A percentile compares a stretch with the other conserved stretches of the same genome.
Conservation (phyloP, 1,140 invertebrate species). For the Bombus cullumanus region DNA sequence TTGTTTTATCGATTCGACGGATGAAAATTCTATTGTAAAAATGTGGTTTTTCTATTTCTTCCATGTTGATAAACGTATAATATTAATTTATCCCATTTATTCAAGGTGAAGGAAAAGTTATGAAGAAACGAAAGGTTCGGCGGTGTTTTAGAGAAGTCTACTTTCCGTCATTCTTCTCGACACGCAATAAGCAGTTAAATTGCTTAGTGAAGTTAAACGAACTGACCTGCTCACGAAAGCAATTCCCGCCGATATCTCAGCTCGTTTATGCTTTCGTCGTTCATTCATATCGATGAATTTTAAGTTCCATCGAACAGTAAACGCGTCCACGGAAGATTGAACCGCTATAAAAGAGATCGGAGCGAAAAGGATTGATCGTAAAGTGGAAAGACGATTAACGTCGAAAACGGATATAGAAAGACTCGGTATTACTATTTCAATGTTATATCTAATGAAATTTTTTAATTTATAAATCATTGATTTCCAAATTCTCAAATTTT, state of each 20-base stretch:
- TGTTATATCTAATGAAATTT: not conserved
- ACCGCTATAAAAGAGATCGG: not conserved
- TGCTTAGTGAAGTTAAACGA: constrained; percentile 27
- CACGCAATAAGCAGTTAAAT: constrained; percentile 18
- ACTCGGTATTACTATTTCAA: not conserved
- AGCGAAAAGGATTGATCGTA: not conserved
- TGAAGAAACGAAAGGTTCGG: not conserved
- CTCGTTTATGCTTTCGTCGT: constrained; percentile 43
- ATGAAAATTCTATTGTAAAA: not conserved
- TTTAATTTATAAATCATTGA: not conserved
- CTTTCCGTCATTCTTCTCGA: constrained; percentile 9
- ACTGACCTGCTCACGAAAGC: not conserved
- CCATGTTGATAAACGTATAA: not conserved
- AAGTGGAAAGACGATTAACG: not conserved
- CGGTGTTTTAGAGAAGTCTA: not conserved
- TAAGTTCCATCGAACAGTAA: not conserved
- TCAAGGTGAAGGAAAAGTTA: not conserved
- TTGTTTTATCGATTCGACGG: not conserved
- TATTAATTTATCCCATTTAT: not conserved
- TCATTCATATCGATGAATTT: constrained; percentile 25
- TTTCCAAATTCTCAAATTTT: not conserved
- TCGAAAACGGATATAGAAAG: not conserved
- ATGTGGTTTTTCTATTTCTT: not conserved
- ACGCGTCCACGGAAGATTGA: not conserved
- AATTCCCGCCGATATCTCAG: constrained; percentile 26